phyloP scores from a whole-genome alignment of 2,888 invertebrate species.

The Rhagonycha fulva region DNA sequence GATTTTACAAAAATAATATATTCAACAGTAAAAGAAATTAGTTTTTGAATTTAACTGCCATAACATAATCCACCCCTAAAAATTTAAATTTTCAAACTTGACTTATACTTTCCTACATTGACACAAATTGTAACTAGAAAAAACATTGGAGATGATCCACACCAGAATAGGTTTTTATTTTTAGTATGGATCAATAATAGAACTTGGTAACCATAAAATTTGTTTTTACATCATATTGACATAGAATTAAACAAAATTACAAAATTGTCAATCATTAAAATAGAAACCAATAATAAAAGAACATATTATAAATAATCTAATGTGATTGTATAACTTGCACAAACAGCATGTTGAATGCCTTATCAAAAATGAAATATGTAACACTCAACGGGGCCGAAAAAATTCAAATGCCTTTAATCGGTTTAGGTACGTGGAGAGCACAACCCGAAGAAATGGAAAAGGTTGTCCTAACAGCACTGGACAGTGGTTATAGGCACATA shows the following conservation, averaged over 20 bases:
- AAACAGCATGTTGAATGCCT: background rate
- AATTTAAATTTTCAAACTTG: background rate
- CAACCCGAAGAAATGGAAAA: slow-evolving; percentile 66
- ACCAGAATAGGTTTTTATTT: background rate
- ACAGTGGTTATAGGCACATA: slow-evolving; percentile 73
- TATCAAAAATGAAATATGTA: slow-evolving; percentile 53
- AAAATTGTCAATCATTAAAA: background rate
- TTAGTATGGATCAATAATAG: slow-evolving; percentile 7
- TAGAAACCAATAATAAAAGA: slow-evolving; percentile 7
- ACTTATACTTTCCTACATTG: background rate
- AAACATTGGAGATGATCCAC: background rate
- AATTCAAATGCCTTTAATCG: slow-evolving; percentile 69
- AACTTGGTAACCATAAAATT: slow-evolving; percentile 2
- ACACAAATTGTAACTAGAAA: background rate
- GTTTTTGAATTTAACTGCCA: background rate
- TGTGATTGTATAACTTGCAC: background rate
- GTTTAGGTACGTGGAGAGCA: slow-evolving; percentile 76
- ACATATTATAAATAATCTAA: background rate
- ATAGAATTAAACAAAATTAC: slow-evolving; percentile 11
- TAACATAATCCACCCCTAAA: too few relatives aligned
- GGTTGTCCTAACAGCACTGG: slow-evolving; percentile 67
- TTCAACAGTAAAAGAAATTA: background rate
- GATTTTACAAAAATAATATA: background rate
- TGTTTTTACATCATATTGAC: slow-evolving; percentile 9
- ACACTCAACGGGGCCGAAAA: slow-evolving; percentile 57